phyloP scores from a whole-genome alignment of 2,113 vertebrate genomes.

The Alaudala cheleensis region DNA sequence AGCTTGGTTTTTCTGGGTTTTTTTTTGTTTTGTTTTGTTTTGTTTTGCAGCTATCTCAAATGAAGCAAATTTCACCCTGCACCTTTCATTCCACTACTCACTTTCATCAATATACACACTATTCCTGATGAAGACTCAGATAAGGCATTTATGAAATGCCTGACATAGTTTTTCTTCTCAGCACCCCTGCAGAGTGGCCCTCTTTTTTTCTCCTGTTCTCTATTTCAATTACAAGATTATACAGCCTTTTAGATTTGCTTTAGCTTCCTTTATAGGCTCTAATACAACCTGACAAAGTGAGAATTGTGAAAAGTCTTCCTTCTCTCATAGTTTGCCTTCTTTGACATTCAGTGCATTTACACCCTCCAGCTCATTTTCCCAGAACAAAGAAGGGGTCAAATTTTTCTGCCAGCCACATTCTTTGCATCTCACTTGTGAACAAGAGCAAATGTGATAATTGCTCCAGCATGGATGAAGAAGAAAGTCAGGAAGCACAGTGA shows the following conservation, averaged over 20 bases:
- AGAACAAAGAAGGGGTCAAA: slow-evolving; percentile 39
- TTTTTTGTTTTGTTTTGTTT: no score
- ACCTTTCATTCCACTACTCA: background rate
- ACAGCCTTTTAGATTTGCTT: slow-evolving; percentile 11
- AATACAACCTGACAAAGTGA: slow-evolving; percentile 42
- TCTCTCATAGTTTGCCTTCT: background rate
- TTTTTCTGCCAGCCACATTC: slow-evolving; percentile 33
- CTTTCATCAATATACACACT: background rate
- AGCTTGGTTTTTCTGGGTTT: rapidly evolving
- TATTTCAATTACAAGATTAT: slow-evolving; percentile 14
- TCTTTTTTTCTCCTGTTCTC: background rate
- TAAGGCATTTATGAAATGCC: background rate
- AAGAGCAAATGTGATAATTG: slow-evolving; percentile 43
- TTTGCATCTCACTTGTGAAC: slow-evolving; percentile 41
- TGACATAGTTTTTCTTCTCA: background rate
- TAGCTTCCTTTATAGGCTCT: background rate
- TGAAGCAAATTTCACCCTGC: background rate
- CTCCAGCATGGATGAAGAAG: background rate
- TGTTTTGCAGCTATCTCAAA: background rate
- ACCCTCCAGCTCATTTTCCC: slow-evolving; percentile 35
- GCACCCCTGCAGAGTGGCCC: background rate
- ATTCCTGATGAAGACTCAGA: background rate
- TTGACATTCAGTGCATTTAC: background rate
- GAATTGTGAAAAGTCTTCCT: slow-evolving; percentile 5
- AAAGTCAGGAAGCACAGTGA: background rate